Base-by-base conservation (phyloP, 2,797 vertebrate genomes). In the Spea hammondii region DNA sequence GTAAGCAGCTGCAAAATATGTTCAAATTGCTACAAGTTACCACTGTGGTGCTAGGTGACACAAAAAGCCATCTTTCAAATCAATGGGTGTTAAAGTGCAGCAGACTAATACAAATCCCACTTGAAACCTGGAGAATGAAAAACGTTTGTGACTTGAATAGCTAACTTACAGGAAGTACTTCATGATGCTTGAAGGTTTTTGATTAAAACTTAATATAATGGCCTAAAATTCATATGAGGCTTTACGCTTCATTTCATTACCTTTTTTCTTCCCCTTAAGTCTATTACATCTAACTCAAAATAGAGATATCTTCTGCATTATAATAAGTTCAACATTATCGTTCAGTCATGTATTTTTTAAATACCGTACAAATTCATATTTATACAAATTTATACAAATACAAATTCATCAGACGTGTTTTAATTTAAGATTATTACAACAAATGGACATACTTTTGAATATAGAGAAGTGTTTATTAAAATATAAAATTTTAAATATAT, bases 141-240 rank as follows among this genome's bases (percentile, higher is more conserved):
- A 69, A 54, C 53, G 54, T 69, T 69, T 79, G 65, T 65, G 54
- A 69, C 5, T 53, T 48, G 48, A 74, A 53, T 59, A 65, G 62
- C 65, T 74, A 53, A 74, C 47, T 62, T 46, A 64, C 55, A 69
- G 65, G 71, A 79, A 74, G 54, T 66, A 74, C 48, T 53, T 69
- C 72, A 79, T 74, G 65, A 70, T 79, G 71, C 77, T 74, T 74
- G 49, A 74, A 74, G 50, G 69, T 74, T 70, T 73, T 64, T 79
- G 65, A 79, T 79, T 79, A 74, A 79, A 64, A n/a, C 32, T 70
- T 79, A 50, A 74, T 79, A 57, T 79, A 74, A 70, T 64, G 72
- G 46, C 44, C 74, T 79, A 54, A 32, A 70, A 79, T 79, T 79
- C 57, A 69, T 74, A 70, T 74, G 51, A 79, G 14, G 50, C 55